Evolutionary conservation across 1,140 invertebrate species (phyloP).

Genomic region (Diabrotica virgifera): DNA sequence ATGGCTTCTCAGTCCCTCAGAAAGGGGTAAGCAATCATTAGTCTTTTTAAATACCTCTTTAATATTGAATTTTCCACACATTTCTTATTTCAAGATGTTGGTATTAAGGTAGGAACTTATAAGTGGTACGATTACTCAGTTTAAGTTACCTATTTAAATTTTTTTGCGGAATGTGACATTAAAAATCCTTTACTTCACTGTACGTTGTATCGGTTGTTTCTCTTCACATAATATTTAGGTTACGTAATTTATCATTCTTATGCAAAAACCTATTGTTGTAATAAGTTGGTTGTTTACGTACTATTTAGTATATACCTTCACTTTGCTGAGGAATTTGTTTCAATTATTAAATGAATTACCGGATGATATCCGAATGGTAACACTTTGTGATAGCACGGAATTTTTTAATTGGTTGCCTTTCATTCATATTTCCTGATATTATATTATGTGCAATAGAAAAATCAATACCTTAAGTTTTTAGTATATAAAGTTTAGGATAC

Average conservation of each 20-base stretch:
- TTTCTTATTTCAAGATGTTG: too few species aligned
- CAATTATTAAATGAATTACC: slow-evolving; percentile 15
- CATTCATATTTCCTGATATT: too few species aligned
- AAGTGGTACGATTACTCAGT: too few species aligned
- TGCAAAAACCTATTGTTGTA: slow-evolving; percentile 34
- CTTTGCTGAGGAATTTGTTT: slow-evolving; percentile 10
- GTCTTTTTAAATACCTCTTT: too few species aligned
- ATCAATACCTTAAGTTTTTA: too few species aligned
- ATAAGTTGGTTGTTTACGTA: slow-evolving; percentile 25
- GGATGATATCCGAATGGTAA: slow-evolving; percentile 17
- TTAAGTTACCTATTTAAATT: too few species aligned
- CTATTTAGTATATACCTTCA: slow-evolving; percentile 26
- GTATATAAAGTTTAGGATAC: too few species aligned
- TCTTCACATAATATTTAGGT: slow-evolving; percentile 31
- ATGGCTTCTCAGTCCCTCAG: too few species aligned
- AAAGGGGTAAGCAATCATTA: too few species aligned
- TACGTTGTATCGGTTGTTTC: slow-evolving; percentile 3
- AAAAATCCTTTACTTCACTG: background rate
- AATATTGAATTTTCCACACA: too few species aligned
- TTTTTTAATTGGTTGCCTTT: slow-evolving; percentile 9
- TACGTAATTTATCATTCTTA: slow-evolving; percentile 32
- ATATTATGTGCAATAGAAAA: too few species aligned
- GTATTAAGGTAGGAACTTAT: too few species aligned
- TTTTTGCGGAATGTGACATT: background rate
- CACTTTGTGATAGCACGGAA: slow-evolving; percentile 10